phyloP scores from a whole-genome alignment of 2,888 invertebrate species.

The Xylota sylvarum region DNA sequence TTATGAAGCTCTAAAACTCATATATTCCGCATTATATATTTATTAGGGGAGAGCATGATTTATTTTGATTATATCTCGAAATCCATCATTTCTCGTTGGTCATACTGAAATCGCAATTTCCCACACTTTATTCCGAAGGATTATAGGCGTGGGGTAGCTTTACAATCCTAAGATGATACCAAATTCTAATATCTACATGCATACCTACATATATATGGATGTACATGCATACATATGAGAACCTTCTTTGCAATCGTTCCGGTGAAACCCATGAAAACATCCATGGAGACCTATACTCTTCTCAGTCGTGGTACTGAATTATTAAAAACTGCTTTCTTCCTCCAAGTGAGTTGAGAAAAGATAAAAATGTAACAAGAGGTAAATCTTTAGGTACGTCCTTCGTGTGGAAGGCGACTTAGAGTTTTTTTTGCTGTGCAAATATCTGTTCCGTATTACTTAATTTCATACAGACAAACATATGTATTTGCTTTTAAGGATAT shows the following conservation, averaged over 20 bases:
- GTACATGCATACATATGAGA: conserved; percentile 4
- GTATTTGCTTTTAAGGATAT: conserved; percentile 19
- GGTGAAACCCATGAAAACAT: conserved; percentile 28
- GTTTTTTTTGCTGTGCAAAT: conserved; percentile 6
- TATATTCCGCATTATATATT: conserved; percentile 4
- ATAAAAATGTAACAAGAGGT: conserved; percentile 21
- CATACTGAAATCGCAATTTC: conserved; percentile 20
- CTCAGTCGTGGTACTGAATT: conserved; percentile 48
- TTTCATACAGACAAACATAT: background rate
- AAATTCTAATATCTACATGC: conserved; percentile 7
- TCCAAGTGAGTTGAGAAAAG: background rate
- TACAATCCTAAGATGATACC: conserved; percentile 17
- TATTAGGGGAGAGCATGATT: conserved; percentile 3
- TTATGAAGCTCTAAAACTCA: background rate
- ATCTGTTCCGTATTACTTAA: conserved; percentile 20
- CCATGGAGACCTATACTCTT: conserved; percentile 17
- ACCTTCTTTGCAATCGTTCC: conserved; percentile 12
- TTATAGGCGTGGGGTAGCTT: background rate
- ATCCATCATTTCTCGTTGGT: background rate
- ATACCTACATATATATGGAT: background rate
- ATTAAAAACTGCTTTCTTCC: conserved; percentile 37
- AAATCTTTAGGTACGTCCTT: conserved; percentile 38
- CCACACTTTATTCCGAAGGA: conserved; percentile 16
- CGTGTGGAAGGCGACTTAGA: conserved; percentile 1
- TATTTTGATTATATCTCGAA: background rate